Percentiles rank a stretch among this genome's conserved stretches.
These are phyloP conservation scores for Triplophysa dalaica DNA, from an alignment of 2,113 vertebrate genomes.

Conservation along the genomic window DNA sequence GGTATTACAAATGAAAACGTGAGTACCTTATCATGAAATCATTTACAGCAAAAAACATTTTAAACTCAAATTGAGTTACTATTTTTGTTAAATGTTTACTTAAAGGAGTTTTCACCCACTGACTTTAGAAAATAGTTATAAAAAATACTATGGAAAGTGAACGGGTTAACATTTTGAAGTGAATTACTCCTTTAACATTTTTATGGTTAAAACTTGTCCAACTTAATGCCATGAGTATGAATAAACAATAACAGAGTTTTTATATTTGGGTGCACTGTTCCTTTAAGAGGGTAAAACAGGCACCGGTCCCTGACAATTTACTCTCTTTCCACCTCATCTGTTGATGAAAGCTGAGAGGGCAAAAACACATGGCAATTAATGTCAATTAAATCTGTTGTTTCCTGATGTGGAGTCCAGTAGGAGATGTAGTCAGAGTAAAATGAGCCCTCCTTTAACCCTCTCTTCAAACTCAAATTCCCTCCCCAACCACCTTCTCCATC, in stretches of 20 bases:
- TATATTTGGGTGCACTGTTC: not conserved
- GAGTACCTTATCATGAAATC: too few relatives aligned
- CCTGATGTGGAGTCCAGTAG: constrained; percentile 57
- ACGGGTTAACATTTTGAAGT: too few relatives aligned
- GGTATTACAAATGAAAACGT: too few relatives aligned
- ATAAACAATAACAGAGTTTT: too few relatives aligned
- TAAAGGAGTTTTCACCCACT: too few relatives aligned
- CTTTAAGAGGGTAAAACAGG: constrained; percentile 8
- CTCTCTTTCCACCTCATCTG: constrained; percentile 46
- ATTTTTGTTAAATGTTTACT: too few relatives aligned
- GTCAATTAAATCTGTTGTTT: constrained; percentile 59
- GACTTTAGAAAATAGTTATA: too few relatives aligned
- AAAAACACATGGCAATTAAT: constrained; percentile 64
- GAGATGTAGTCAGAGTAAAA: constrained; percentile 44
- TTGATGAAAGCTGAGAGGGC: constrained; percentile 59
- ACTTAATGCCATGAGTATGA: not conserved
- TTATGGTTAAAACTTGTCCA: not conserved
- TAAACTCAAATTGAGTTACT: too few relatives aligned
- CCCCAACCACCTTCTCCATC: constrained; percentile 36
- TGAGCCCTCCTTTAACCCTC: constrained; percentile 20
- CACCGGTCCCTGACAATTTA: not conserved
- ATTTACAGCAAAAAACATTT: too few relatives aligned
- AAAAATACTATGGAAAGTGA: too few relatives aligned
- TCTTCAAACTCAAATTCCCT: constrained; percentile 21
- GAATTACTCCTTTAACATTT: too few relatives aligned